phyloP scores from a whole-genome alignment of 2,797 vertebrate genomes.

The Sebastes kiyomatsui region DNA sequence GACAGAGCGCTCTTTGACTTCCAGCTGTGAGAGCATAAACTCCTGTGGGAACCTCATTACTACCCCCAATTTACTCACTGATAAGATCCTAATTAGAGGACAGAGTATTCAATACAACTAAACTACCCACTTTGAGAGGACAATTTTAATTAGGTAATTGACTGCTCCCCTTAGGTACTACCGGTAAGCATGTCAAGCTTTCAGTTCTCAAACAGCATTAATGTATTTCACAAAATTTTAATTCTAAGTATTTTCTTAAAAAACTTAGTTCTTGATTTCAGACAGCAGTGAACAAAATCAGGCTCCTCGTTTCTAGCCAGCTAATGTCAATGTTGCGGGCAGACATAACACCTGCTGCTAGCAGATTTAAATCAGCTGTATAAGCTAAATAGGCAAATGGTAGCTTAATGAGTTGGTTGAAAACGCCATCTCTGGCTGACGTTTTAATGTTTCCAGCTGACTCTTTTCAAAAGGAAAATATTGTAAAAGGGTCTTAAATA shows the following conservation, averaged over 20 bases:
- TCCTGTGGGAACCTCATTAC: slow-evolving; percentile 35
- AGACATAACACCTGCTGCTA: neutral
- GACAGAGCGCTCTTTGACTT: slow-evolving; percentile 28
- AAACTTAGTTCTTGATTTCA: neutral
- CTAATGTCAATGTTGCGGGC: neutral
- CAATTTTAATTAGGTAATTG: neutral
- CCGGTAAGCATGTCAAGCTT: neutral
- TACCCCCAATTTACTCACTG: slow-evolving; percentile 16
- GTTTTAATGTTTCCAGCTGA: neutral
- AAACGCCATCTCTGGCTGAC: neutral
- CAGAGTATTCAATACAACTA: slow-evolving; percentile 6
- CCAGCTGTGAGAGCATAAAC: slow-evolving; percentile 27
- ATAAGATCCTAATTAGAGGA: slow-evolving; percentile 30
- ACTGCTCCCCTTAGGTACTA: neutral
- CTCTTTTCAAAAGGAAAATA: neutral
- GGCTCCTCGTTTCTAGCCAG: neutral
- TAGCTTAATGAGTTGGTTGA: neutral
- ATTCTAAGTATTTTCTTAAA: neutral
- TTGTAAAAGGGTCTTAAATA: neutral
- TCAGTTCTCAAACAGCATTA: neutral
- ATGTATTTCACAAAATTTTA: neutral
- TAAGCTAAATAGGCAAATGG: neutral
- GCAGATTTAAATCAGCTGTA: neutral
- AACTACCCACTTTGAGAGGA: neutral
- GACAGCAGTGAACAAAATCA: neutral